Evolutionary conservation across 2,113 vertebrate genomes (phyloP), one percentile per base, ranked within the genome.

Genomic region (Amazona vittata): DNA sequence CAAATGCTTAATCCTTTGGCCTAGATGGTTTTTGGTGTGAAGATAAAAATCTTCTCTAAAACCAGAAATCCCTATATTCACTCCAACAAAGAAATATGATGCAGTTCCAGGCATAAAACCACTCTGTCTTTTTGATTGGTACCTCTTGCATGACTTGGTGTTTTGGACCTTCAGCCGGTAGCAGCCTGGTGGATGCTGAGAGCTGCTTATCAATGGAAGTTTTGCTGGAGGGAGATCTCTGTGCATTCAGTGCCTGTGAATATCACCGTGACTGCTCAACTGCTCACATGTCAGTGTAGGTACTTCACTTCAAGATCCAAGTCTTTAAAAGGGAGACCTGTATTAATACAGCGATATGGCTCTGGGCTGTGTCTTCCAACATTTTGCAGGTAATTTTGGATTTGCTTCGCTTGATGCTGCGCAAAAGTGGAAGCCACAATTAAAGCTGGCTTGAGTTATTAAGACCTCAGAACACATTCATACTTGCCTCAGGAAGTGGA

Each of bases 1-100:
- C 26, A 70, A 90, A 67, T 5, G 41, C 35, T 86, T 71, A 73
- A 79, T 92, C 83, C 89, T 89, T 90, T 90, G 93, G 83, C 76
- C 65, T 47, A 13, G 73, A 21, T 73, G 73, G 29, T 3, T 86
- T 90, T 78, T 75, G 76, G 80, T 83, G 62, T 0, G 12, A 16
- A 62, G 68, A 64, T 44, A 29, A 89, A 89, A 93, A 12, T 64
- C 33, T 64, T 28, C 69, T 55, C 62, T 62, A 41, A 31, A 78
- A 86, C 5, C 68, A 75, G 67, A 76, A 5, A 19, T 12, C n/a
- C 1, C 15, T 6, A 5, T 35, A 46, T 63, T 59, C 77, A 47
- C 81, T 70, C 86, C 65, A 57, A 25, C 64, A 19, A 10, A 89
- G 68, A 67, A 39, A 33, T 5, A 11, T 1, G 55, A 21, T 43